These are phyloP conservation scores for Mercenaria mercenaria DNA, from an alignment of 1,140 invertebrate genomes.

Conservation along the genomic window DNA sequence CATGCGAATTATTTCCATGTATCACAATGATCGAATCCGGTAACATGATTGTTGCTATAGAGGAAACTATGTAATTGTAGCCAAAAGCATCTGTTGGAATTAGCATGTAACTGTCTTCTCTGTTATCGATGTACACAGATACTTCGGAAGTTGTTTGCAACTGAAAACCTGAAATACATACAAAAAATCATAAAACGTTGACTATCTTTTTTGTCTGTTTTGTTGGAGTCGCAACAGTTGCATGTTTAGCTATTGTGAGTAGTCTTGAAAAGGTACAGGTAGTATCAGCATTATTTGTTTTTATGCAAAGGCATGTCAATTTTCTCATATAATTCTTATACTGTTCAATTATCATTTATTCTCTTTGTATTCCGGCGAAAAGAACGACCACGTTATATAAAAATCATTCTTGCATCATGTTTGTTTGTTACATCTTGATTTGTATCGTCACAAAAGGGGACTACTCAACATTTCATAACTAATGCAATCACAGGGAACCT, in stretches of 20 bases:
- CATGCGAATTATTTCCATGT: slow-evolving; percentile 34
- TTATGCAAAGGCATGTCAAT: no score
- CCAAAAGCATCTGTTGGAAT: slow-evolving; percentile 8
- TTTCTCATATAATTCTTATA: no score
- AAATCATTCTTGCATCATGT: no score
- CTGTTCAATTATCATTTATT: no score
- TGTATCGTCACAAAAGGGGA: no score
- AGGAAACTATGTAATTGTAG: slow-evolving; percentile 22
- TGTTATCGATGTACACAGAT: slow-evolving; percentile 4
- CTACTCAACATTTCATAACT: no score
- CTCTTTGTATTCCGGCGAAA: no score
- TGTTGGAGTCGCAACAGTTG: not conserved
- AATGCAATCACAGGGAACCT: no score
- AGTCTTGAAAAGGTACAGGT: no score
- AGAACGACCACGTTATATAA: no score
- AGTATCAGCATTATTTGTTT: no score
- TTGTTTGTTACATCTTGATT: no score
- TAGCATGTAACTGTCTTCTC: not conserved
- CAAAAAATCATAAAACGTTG: not conserved
- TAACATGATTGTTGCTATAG: not conserved
- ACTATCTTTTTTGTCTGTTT: not conserved
- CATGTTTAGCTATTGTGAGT: not conserved
- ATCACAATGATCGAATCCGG: slow-evolving; percentile 18
- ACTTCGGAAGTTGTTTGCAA: slow-evolving; percentile 13
- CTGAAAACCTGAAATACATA: slow-evolving; percentile 12